phyloP scores from a whole-genome alignment of 2,113 vertebrate genomes.

The Varanus salvator region DNA sequence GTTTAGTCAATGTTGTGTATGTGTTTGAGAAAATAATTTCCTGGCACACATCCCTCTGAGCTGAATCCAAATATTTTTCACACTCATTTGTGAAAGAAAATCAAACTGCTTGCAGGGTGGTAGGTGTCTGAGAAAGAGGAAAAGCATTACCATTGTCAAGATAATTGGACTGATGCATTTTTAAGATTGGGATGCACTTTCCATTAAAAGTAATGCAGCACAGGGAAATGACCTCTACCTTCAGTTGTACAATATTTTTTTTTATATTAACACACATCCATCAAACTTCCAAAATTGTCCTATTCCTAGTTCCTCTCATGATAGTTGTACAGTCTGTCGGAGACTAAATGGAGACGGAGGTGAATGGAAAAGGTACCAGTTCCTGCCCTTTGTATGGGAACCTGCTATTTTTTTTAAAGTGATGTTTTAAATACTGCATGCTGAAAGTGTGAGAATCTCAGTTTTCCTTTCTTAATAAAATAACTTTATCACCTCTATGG shows the following conservation, averaged over 20 bases:
- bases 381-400: not conserved
- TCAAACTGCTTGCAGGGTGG: not conserved
- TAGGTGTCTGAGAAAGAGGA: not conserved
- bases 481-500: slow-evolving; percentile 26
- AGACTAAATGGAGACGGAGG: too few relatives aligned
- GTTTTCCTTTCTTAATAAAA: slow-evolving; percentile 24
- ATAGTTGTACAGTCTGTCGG: not conserved
- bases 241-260: not conserved
- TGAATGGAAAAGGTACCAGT: not conserved
- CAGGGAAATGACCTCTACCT: not conserved
- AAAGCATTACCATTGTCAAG: not conserved
- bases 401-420: not conserved
- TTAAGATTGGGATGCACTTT: not conserved
- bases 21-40: not conserved
- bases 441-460: slow-evolving; percentile 32
- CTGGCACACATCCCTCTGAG: not conserved
- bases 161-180: too few relatives aligned
- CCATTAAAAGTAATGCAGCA: not conserved
- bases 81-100: not conserved
- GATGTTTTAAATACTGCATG: not conserved
- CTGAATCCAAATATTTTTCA: not conserved
- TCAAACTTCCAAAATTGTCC: too few relatives aligned
- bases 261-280: not conserved
- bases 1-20: too few relatives aligned
- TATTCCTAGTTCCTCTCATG: not conserved